Conservation (phyloP, 2,797 vertebrate species). For the Galaxias olidus region DNA sequence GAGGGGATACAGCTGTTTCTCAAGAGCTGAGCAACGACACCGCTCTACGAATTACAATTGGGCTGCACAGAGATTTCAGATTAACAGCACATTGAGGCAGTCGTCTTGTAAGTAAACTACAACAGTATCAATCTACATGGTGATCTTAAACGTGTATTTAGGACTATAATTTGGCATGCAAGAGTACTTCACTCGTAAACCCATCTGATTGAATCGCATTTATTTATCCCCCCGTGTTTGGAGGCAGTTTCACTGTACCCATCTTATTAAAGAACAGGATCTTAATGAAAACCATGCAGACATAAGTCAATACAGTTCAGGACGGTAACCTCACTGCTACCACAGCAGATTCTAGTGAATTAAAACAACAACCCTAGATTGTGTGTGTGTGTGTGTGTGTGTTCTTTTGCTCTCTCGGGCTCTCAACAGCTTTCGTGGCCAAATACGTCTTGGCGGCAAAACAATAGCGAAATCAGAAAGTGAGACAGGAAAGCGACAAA, state of each 20-base stretch:
- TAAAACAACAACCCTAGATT: slow-evolving; percentile 39
- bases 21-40: slow-evolving; percentile 53
- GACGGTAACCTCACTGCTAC: slow-evolving; percentile 45
- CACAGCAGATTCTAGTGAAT: slow-evolving; percentile 48
- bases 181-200: slow-evolving; percentile 46
- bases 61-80: slow-evolving; percentile 55
- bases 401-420: slow-evolving; percentile 34
- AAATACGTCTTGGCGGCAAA: slow-evolving; percentile 36
- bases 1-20: slow-evolving; percentile 42
- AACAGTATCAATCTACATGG: slow-evolving; percentile 48
- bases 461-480: slow-evolving; percentile 8
- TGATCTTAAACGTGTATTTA: slow-evolving; percentile 50
- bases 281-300: slow-evolving; percentile 54
- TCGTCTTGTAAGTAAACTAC: slow-evolving; percentile 39
- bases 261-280: slow-evolving; percentile 38
- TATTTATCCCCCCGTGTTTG: slow-evolving; percentile 34
- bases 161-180: slow-evolving; percentile 72
- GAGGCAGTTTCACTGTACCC: slow-evolving; percentile 47
- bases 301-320: slow-evolving; percentile 46
- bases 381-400: slow-evolving; percentile 32
- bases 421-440: slow-evolving; percentile 34
- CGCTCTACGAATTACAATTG: slow-evolving; percentile 53
- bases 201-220: slow-evolving; percentile 50
- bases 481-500: slow-evolving; percentile 15
- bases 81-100: slow-evolving; percentile 49